Percentiles rank a stretch among this genome's conserved stretches.
These are phyloP conservation scores for Agrilus planipennis DNA, from an alignment of 1,140 invertebrate species.

Conservation along the genomic window DNA sequence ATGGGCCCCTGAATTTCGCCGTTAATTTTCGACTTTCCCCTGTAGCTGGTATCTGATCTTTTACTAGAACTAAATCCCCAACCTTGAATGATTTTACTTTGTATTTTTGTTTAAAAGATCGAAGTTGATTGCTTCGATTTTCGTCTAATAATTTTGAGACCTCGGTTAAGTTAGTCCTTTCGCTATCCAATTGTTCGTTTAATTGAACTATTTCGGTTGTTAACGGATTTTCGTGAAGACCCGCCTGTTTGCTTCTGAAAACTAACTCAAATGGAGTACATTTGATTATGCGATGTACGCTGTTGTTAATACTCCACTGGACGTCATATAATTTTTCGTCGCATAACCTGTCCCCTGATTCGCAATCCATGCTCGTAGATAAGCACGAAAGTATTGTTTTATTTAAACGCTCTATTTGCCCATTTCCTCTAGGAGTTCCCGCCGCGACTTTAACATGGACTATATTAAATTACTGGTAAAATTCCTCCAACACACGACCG, in stretches of 20 bases:
- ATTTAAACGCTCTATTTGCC: slow-evolving; percentile 19
- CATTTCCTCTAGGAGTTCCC: slow-evolving; percentile 18
- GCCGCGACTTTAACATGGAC: slow-evolving; percentile 15
- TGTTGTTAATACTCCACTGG: slow-evolving; percentile 14
- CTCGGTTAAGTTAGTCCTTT: too few relatives aligned
- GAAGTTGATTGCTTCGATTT: too few relatives aligned
- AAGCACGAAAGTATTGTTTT: slow-evolving; percentile 7
- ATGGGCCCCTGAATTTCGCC: too few relatives aligned
- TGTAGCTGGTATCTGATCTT: too few relatives aligned
- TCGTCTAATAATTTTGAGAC: too few relatives aligned
- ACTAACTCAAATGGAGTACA: slow-evolving; percentile 8
- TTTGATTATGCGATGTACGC: slow-evolving; percentile 9
- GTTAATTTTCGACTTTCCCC: too few relatives aligned
- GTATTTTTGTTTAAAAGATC: too few relatives aligned
- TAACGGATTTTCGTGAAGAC: slow-evolving; percentile 2
- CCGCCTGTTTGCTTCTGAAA: background rate
- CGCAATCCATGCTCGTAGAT: background rate
- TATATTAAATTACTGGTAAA: slow-evolving; percentile 14
- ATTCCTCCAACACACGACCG: slow-evolving; percentile 14
- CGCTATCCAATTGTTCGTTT: background rate
- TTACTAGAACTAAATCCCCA: too few relatives aligned
- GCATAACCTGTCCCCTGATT: slow-evolving; percentile 4
- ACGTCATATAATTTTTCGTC: slow-evolving; percentile 8
- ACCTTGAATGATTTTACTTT: too few relatives aligned
- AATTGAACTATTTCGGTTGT: background rate